A percentile compares a stretch with the other conserved stretches of the same genome.
phyloP scores from a whole-genome alignment of 2,888 invertebrate species.

The Noctua fimbriata region DNA sequence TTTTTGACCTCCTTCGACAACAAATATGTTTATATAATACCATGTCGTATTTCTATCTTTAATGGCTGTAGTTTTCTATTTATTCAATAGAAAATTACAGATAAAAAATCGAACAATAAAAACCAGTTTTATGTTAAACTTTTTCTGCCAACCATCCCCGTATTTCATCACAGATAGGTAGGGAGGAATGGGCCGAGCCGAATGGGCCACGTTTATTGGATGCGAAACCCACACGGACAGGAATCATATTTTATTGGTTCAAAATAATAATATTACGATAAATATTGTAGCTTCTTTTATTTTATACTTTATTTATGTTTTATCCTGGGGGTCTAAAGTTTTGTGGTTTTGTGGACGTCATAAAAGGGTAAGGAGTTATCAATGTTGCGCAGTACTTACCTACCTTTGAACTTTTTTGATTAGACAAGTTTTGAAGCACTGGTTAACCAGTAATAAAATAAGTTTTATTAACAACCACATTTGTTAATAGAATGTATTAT shows the following conservation, averaged over 20 bases:
- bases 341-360: not conserved
- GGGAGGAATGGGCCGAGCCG: conserved; percentile 55
- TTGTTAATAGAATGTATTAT: not conserved
- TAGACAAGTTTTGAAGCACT: not conserved
- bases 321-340: conserved; percentile 6
- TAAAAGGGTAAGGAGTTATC: not conserved
- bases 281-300: conserved; percentile 51
- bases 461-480: not conserved
- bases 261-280: conserved; percentile 72
- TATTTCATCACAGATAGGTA: conserved; percentile 67
- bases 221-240: conserved; percentile 61
- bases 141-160: conserved; percentile 66
- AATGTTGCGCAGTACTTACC: not conserved
- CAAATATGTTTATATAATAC: too few species aligned
- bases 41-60: too few species aligned
- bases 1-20: too few species aligned
- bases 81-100: not conserved
- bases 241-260: conserved; percentile 72
- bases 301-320: conserved; percentile 36
- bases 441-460: not conserved
- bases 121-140: not conserved
- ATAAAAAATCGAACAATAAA: not conserved
- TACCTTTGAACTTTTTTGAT: not conserved
- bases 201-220: conserved; percentile 72
- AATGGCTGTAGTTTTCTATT: too few species aligned